Percentiles rank a stretch among this genome's conserved stretches.
Conservation (phyloP, 2,113 vertebrate genomes). For the Hippocampus comes region DNA sequence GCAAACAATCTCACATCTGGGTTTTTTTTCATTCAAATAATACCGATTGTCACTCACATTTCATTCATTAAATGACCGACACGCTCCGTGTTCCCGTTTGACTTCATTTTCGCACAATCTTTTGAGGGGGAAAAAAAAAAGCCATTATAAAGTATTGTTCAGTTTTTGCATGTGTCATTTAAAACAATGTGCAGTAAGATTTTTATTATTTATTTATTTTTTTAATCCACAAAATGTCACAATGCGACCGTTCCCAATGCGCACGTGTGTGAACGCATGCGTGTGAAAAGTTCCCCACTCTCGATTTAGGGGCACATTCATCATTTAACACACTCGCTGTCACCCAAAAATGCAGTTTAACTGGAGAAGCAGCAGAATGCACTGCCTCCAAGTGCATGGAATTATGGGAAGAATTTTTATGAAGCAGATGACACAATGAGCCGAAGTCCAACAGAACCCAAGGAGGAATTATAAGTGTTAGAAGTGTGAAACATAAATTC, state of each 20-base stretch:
- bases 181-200: too few species aligned
- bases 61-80: not conserved
- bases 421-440: conserved; percentile 15
- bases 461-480: conserved; percentile 7
- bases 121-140: too few species aligned
- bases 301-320: conserved; percentile 7
- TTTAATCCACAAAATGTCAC: not conserved
- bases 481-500: not conserved
- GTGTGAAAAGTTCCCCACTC: not conserved
- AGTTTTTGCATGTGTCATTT: too few species aligned
- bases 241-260: not conserved
- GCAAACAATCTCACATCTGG: not conserved
- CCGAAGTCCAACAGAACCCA: conserved; percentile 7
- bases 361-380: not conserved
- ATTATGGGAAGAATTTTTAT: conserved; percentile 1
- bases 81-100: not conserved
- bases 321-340: conserved; percentile 41
- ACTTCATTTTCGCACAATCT: too few species aligned
- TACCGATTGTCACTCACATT: conserved; percentile 17
- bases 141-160: too few species aligned
- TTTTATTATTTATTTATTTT: too few species aligned
- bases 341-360: conserved; percentile 8
- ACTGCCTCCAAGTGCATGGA: not conserved
- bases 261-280: too few species aligned
- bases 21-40: not conserved